Base-by-base conservation (phyloP, 2,888 invertebrate genomes). In the Drosophila siamana region DNA sequence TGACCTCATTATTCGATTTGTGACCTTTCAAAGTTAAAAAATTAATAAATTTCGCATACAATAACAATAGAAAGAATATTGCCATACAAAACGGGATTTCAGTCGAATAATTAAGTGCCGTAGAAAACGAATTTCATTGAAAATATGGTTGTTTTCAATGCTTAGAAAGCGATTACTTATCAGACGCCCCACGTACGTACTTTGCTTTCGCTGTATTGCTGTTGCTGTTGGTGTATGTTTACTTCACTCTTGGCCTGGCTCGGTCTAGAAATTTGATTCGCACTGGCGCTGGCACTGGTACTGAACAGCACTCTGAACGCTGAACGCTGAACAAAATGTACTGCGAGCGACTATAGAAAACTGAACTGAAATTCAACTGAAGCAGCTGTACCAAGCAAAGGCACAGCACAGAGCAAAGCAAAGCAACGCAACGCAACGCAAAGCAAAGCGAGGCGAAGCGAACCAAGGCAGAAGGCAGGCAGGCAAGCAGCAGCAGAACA, bases 301-400 rank as follows among this genome's bases (percentile, higher is more conserved):
- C 78, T 67, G 77, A 74, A 74, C 47, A 64, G 61, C 72, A 78
- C 74, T 68, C 44, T 46, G 43, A 43, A 28, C 24, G 43, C 75
- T 77, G 74, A 44, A 55, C 83, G 79, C 74, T 81, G 82, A 83
- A 87, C 83, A 73, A 84, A 84, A 82, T 79, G 83, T 87, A 86
- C 89, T 88, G 87, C 75, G 80, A 84, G 69, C 73, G 79, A 69
- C 86, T 82, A 85, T 85, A 85, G 89, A 84, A 88, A 86, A 83
- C 89, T 88, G 89, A 85, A 85, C 85, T 85, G 89, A 85, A 83
- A 85, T 89, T 89, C 78, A 84, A 88, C 85, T 85, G 85, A 88
- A 88, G 85, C 85, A 89, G 85, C 85, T 85, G 85, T 85, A 85
- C 85, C 89, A 83, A 68, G 88, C 88, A 82, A 78, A 73, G 78